These are phyloP conservation scores for Ophion costatus DNA, from an alignment of 2,888 invertebrate genomes.

Conservation along the genomic window DNA sequence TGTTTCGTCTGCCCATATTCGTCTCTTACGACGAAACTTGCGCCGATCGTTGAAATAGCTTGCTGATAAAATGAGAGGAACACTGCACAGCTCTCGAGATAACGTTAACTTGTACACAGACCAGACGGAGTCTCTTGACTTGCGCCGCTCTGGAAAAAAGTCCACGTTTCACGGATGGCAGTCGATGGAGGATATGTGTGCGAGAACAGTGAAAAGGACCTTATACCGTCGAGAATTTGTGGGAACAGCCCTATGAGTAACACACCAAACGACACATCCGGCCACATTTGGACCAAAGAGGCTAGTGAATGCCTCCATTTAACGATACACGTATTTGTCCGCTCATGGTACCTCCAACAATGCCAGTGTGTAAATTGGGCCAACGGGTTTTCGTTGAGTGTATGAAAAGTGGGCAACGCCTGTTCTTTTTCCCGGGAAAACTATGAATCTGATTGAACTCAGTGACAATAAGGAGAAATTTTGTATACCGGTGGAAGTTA, in stretches of 20 bases:
- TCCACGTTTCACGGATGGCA: neutral
- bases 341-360: conserved; percentile 10
- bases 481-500: neutral
- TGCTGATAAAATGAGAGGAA: neutral
- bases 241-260: too few relatives aligned
- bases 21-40: conserved; percentile 64
- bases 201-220: too few relatives aligned
- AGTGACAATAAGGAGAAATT: neutral
- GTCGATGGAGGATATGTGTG: neutral
- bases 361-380: conserved; percentile 10
- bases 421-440: neutral
- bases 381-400: conserved; percentile 34
- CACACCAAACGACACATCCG: too few relatives aligned
- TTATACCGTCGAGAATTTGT: too few relatives aligned
- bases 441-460: neutral
- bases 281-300: neutral
- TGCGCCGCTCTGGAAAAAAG: conserved; percentile 44
- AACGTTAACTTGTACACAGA: conserved; percentile 62
- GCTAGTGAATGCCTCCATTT: neutral
- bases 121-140: conserved; percentile 43
- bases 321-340: neutral
- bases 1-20: neutral
- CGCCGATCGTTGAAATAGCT: conserved; percentile 61
- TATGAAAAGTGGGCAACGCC: conserved; percentile 25
- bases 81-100: conserved; percentile 54